These are phyloP conservation scores for Lithobates sylvaticus DNA, from an alignment of 2,797 vertebrate species.

Conservation along the genomic window DNA sequence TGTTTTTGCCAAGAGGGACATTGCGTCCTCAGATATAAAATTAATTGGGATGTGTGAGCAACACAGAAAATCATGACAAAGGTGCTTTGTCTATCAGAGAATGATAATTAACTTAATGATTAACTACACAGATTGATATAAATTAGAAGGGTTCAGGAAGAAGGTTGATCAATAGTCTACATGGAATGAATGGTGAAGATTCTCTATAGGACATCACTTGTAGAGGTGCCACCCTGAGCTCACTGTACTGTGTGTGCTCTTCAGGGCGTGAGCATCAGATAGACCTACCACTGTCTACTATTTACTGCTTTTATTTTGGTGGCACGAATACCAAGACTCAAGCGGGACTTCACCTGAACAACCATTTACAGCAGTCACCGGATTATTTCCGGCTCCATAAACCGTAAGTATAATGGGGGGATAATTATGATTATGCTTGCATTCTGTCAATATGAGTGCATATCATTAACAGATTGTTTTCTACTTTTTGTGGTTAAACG, in stretches of 20 bases:
- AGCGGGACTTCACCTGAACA: not conserved
- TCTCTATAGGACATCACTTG: conserved; percentile 1
- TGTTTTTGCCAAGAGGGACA: not conserved
- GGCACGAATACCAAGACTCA: not conserved
- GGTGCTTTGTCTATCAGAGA: not conserved
- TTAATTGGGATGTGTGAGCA: not conserved
- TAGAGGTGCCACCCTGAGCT: conserved; percentile 5
- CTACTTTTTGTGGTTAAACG: no score
- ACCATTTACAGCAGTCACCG: no score
- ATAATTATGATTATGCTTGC: not conserved
- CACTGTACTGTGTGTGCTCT: not conserved
- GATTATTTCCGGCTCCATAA: not conserved
- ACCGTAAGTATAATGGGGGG: conserved; percentile 23
- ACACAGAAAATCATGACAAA: not conserved
- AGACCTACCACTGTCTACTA: conserved; percentile 14
- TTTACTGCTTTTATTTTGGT: not conserved
- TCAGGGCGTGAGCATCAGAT: conserved; percentile 20
- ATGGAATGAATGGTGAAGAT: not conserved
- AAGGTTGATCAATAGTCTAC: conserved; percentile 38
- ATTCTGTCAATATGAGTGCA: no score
- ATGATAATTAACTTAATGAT: conserved; percentile 41
- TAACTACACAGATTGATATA: conserved; percentile 38
- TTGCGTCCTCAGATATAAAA: not conserved
- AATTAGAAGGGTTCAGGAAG: conserved; percentile 13
- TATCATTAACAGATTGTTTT: no score